A percentile compares a stretch with the other conserved stretches of the same genome.
phyloP scores from a whole-genome alignment of 2,888 invertebrate species.

The Rhagonycha lutea region DNA sequence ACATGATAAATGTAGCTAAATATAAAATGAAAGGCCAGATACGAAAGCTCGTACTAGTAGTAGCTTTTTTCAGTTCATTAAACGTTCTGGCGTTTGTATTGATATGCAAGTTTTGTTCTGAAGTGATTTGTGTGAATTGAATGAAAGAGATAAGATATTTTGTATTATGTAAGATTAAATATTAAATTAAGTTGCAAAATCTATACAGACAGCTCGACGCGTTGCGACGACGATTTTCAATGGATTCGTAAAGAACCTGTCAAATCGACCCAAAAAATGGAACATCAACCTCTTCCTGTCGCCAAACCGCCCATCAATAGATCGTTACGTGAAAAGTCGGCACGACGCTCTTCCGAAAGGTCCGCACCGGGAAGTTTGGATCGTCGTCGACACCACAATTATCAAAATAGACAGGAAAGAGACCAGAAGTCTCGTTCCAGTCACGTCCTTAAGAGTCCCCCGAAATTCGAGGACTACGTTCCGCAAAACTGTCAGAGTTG shows the following conservation, averaged over 20 bases:
- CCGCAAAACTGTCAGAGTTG: slow-evolving; percentile 45
- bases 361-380: slow-evolving; percentile 43
- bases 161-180: not conserved
- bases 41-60: not conserved
- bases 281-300: slow-evolving; percentile 41
- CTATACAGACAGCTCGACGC: slow-evolving; percentile 57
- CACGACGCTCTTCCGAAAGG: slow-evolving; percentile 41
- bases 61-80: not conserved
- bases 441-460: slow-evolving; percentile 54
- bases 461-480: slow-evolving; percentile 48
- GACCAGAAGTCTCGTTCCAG: slow-evolving; percentile 69
- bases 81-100: not conserved
- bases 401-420: slow-evolving; percentile 62
- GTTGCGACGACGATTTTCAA: slow-evolving; percentile 70
- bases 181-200: not conserved
- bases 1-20: slow-evolving; percentile 23
- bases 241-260: slow-evolving; percentile 61
- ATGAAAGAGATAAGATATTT: not conserved
- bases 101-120: not conserved
- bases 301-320: slow-evolving; percentile 48
- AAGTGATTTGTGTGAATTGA: not conserved
- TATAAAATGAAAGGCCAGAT: slow-evolving; percentile 21
- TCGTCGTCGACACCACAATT: slow-evolving; percentile 56
- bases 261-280: slow-evolving; percentile 42
- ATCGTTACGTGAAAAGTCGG: slow-evolving; percentile 40